phyloP scores from a whole-genome alignment of 92 coral and sea anemone species.

The Plumapathes pennacea region DNA sequence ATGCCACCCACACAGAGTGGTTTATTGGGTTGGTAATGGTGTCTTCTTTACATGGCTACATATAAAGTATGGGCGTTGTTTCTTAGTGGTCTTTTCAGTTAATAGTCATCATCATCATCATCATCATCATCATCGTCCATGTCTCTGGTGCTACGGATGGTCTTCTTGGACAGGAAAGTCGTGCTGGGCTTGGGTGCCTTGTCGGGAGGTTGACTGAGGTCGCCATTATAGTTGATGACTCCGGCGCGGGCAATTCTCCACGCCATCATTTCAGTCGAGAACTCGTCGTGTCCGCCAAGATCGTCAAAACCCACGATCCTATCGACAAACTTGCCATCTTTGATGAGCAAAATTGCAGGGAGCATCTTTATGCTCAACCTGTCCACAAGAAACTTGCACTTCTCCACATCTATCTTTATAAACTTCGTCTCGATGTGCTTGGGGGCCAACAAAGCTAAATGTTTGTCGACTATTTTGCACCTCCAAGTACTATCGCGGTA shows the following conservation, averaged over 20 bases:
- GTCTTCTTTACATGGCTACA: no score
- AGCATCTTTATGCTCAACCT: slow-evolving; percentile 77
- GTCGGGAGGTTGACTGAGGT: slow-evolving; percentile 80
- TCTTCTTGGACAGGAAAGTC: slow-evolving; percentile 59
- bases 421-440: slow-evolving; percentile 95
- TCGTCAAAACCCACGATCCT: slow-evolving; percentile 96
- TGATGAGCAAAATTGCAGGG: slow-evolving; percentile 79
- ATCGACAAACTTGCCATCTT: slow-evolving; percentile 92
- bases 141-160: slow-evolving; percentile 58
- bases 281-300: slow-evolving; percentile 94
- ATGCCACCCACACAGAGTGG: no score
- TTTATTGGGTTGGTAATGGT: no score
- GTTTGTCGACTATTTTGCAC: slow-evolving; percentile 97
- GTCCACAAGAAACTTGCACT: slow-evolving; percentile 79
- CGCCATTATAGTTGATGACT: slow-evolving; percentile 90
- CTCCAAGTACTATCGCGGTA: slow-evolving; percentile 91
- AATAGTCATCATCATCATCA: slow-evolving; percentile 57
- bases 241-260: slow-evolving; percentile 93
- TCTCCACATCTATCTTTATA: slow-evolving; percentile 83
- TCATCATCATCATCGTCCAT: slow-evolving; percentile 73
- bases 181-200: slow-evolving; percentile 52
- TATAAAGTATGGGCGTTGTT: no score
- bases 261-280: slow-evolving; percentile 86
- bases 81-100: no score
- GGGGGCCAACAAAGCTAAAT: slow-evolving; percentile 85